Evolutionary conservation across 2,113 vertebrate species (phyloP).

Genomic region (Isichthys henryi): DNA sequence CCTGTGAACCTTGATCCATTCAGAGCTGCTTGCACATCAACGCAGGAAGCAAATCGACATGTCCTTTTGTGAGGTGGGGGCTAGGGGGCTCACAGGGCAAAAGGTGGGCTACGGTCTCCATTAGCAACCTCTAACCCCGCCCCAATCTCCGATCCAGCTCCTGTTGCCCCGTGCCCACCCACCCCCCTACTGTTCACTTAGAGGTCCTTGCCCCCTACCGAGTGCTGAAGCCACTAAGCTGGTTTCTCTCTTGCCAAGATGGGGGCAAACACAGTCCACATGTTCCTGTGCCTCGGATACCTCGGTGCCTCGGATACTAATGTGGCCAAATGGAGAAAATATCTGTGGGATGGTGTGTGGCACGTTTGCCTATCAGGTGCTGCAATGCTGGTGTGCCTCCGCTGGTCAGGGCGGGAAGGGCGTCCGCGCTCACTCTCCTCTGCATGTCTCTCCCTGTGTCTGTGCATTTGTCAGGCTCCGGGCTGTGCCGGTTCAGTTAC

Average conservation of each 20-base stretch:
- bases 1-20: neutral
- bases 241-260: neutral
- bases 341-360: neutral
- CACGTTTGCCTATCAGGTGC: neutral
- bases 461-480: slow-evolving; percentile 68
- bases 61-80: neutral
- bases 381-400: neutral
- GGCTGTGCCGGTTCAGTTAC: slow-evolving; percentile 89
- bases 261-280: neutral
- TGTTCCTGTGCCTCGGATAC: too few species aligned
- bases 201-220: neutral
- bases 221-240: neutral
- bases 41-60: neutral
- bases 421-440: neutral
- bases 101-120: neutral
- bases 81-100: neutral
- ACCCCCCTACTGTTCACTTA: neutral
- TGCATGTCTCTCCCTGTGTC: slow-evolving; percentile 18
- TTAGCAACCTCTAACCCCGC: neutral
- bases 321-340: neutral
- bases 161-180: neutral
- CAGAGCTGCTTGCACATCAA: neutral
- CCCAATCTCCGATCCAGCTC: neutral
- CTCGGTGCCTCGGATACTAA: neutral
- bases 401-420: neutral